Conservation (phyloP, 92 coral and sea anemone species). For the Actinostola sp. region DNA sequence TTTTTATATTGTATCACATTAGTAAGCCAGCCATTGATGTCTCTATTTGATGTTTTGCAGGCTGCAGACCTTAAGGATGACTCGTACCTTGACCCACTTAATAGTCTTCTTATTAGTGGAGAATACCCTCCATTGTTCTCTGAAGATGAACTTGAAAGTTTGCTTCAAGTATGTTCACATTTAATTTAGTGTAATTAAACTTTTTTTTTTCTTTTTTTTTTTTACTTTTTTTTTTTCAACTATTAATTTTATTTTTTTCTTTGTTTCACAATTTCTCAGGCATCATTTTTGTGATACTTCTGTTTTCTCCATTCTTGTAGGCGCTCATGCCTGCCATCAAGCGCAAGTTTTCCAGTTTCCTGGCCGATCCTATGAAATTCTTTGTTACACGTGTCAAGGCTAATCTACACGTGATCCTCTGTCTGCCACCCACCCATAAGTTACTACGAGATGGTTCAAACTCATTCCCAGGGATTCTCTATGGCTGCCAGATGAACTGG, state of each 20-base stretch:
- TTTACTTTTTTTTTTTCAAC: background rate
- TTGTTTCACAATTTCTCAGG: background rate
- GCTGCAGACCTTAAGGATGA: conserved; percentile 88
- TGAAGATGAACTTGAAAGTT: conserved; percentile 92
- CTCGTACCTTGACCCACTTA: conserved; percentile 86
- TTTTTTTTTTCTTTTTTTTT: background rate
- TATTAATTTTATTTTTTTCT: conserved; percentile 7
- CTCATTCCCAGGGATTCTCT: conserved; percentile 88
- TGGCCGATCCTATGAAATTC: conserved; percentile 99
- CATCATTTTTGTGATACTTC: background rate
- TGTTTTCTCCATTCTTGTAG: conserved; percentile 33
- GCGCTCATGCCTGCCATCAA: conserved; percentile 99
- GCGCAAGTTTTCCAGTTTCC: conserved; percentile 95
- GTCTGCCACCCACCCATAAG: conserved; percentile 91
- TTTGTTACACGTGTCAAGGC: conserved; percentile 95
- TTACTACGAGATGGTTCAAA: conserved; percentile 62
- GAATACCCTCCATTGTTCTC: conserved; percentile 97
- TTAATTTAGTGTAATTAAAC: no score
- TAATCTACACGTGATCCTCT: conserved; percentile 88
- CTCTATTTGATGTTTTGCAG: conserved; percentile 34
- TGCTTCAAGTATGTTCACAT: conserved; percentile 73
- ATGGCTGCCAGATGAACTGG: conserved; percentile 92
- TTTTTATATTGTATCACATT: background rate
- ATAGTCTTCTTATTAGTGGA: conserved; percentile 94
- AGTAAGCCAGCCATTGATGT: no score